Percentiles rank a stretch among this genome's conserved stretches.
phyloP scores from a whole-genome alignment of 2,797 vertebrate species.

The Sebastes flavidus region DNA sequence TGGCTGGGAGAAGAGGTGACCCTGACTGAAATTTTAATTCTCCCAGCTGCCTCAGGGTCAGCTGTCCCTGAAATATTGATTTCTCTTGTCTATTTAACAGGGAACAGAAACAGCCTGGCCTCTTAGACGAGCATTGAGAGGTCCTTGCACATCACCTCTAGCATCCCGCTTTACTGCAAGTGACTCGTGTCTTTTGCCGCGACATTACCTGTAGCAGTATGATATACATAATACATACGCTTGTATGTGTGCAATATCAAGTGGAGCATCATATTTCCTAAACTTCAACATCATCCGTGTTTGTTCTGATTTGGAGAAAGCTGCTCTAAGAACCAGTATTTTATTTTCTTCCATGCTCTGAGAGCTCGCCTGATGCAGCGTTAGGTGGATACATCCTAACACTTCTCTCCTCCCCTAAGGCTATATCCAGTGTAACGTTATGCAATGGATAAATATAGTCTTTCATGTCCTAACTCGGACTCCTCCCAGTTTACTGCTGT shows the following conservation, averaged over 20 bases:
- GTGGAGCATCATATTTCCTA: background rate
- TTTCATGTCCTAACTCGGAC: conserved; percentile 66
- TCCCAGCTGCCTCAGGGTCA: conserved; percentile 52
- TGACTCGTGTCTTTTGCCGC: background rate
- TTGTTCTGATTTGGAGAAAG: conserved; percentile 21
- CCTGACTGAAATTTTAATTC: conserved; percentile 49
- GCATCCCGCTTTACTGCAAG: conserved; percentile 4
- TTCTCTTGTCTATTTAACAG: conserved; percentile 55
- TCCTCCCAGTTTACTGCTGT: conserved; percentile 58
- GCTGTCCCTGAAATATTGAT: conserved; percentile 69
- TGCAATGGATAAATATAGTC: conserved; percentile 74
- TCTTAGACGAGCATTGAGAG: conserved; percentile 18
- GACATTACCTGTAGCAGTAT: background rate
- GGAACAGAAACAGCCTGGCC: conserved; percentile 28
- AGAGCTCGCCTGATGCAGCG: conserved; percentile 45
- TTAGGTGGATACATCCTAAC: conserved; percentile 61
- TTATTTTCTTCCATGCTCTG: conserved; percentile 9
- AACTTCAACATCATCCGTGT: background rate
- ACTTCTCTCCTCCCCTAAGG: conserved; percentile 58
- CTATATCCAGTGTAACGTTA: conserved; percentile 65
- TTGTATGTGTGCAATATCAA: background rate
- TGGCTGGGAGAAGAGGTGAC: conserved; percentile 36
- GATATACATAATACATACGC: background rate
- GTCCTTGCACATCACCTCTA: conserved; percentile 35
- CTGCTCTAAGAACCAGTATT: conserved; percentile 11